phyloP scores from a whole-genome alignment of 2,797 vertebrate species.

The Chlorospingus semifuscus region DNA sequence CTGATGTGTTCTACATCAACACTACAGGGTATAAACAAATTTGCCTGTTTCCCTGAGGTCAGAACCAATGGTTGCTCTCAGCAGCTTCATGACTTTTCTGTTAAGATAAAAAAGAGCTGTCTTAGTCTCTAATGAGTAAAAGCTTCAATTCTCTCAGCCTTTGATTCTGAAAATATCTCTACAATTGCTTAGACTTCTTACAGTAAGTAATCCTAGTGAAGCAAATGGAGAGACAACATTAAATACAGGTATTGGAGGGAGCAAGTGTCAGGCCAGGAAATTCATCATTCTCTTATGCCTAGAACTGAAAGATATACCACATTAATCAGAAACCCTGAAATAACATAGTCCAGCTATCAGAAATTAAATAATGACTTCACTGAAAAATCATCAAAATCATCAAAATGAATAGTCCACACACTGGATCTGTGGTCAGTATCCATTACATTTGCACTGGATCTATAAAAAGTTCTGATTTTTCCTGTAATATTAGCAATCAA shows the following conservation, averaged over 20 bases:
- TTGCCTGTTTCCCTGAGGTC: neutral
- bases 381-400: neutral
- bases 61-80: neutral
- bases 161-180: neutral
- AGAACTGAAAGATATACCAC: neutral
- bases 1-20: neutral
- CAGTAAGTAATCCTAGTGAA: neutral
- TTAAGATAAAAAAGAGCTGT: neutral
- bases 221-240: neutral
- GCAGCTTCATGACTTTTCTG: neutral
- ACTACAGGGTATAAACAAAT: neutral
- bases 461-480: neutral
- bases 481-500: neutral
- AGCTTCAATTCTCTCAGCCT: neutral
- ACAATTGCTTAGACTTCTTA: neutral
- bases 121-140: neutral
- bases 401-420: neutral
- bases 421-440: neutral
- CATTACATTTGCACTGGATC: neutral
- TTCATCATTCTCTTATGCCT: accelerated
- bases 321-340: neutral
- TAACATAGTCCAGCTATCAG: neutral
- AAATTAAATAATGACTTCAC: neutral
- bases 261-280: neutral
- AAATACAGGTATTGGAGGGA: neutral